Evolutionary conservation across 2,888 invertebrate genomes (phyloP).

Genomic region (Habroteleia sp.): DNA sequence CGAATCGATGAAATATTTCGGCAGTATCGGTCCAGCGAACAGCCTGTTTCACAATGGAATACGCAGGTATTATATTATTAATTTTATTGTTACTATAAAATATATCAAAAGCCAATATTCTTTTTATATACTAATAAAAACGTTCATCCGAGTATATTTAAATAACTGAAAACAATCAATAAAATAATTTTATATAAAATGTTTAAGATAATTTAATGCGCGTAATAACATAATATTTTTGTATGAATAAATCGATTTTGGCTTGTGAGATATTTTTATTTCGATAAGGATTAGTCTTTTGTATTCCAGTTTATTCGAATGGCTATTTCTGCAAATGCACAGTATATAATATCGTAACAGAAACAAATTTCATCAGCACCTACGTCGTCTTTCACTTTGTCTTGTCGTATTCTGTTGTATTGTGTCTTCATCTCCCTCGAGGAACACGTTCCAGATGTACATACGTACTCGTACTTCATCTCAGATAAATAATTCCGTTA

Average conservation of each 20-base stretch:
- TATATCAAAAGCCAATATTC: conserved; percentile 29
- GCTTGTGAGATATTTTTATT: conserved; percentile 24
- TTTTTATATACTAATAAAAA: neutral
- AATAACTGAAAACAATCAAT: neutral
- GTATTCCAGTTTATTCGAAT: conserved; percentile 9
- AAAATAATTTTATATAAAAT: too few species aligned
- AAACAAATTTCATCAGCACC: conserved; percentile 30
- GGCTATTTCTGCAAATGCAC: conserved; percentile 6
- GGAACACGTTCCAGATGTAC: conserved; percentile 19
- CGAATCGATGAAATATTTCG: conserved; percentile 46
- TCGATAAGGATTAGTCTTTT: conserved; percentile 25
- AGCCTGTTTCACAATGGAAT: conserved; percentile 15
- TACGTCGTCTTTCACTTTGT: conserved; percentile 30
- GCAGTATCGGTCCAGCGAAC: conserved; percentile 48
- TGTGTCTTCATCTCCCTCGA: conserved; percentile 19
- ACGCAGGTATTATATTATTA: conserved; percentile 20
- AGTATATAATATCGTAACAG: conserved; percentile 26
- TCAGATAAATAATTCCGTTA: conserved; percentile 26
- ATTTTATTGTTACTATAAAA: conserved; percentile 20
- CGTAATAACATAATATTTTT: neutral
- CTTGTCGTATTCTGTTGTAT: conserved; percentile 16
- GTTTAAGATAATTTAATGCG: too few species aligned
- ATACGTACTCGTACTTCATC: conserved; percentile 19
- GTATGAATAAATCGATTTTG: conserved; percentile 3
- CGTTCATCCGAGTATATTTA: neutral